Percentiles rank a stretch among this genome's conserved stretches.
Conservation (phyloP, 30 jellyfish, hydroid and myxozoan genomes). For the Aurelia sp. region DNA sequence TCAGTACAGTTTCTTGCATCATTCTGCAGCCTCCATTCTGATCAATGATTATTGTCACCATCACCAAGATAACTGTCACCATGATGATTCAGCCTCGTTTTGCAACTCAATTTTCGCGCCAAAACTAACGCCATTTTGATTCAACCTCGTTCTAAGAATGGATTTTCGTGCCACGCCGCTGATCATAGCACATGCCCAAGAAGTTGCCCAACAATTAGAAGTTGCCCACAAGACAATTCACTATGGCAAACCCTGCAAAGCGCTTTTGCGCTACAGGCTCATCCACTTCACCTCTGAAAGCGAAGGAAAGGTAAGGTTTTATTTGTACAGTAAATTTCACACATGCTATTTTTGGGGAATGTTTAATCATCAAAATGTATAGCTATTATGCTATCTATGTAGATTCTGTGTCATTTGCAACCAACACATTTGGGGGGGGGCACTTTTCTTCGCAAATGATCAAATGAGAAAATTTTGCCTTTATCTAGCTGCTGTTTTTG, state of each 20-base stretch:
- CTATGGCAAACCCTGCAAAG: conserved; percentile 22
- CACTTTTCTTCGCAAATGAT: background rate
- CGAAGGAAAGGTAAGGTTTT: conserved; percentile 28
- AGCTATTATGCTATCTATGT: too few species aligned
- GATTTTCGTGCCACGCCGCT: background rate
- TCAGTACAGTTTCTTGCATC: too few species aligned
- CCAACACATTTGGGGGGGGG: conserved; percentile 18
- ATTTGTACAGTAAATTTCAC: conserved; percentile 8
- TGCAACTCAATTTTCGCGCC: conserved; percentile 11
- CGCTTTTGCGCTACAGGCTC: conserved; percentile 29
- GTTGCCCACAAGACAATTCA: background rate
- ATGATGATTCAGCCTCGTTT: conserved; percentile 24
- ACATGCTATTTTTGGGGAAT: conserved; percentile 3
- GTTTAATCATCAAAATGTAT: conserved; percentile 9
- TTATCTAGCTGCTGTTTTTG: conserved; percentile 6
- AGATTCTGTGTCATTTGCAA: too few species aligned
- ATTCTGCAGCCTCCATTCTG: too few species aligned
- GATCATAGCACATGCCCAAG: too few species aligned
- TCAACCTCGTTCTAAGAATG: conserved; percentile 19
- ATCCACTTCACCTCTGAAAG: conserved; percentile 29
- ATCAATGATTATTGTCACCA: conserved; percentile 20
- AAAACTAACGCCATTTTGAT: conserved; percentile 25
- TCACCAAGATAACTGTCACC: too few species aligned
- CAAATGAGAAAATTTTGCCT: conserved; percentile 24
- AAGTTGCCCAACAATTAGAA: background rate